Evolutionary conservation across 2,113 vertebrate genomes (phyloP), one percentile per base, ranked within the genome.

Genomic region (Nycticebus coucang): DNA sequence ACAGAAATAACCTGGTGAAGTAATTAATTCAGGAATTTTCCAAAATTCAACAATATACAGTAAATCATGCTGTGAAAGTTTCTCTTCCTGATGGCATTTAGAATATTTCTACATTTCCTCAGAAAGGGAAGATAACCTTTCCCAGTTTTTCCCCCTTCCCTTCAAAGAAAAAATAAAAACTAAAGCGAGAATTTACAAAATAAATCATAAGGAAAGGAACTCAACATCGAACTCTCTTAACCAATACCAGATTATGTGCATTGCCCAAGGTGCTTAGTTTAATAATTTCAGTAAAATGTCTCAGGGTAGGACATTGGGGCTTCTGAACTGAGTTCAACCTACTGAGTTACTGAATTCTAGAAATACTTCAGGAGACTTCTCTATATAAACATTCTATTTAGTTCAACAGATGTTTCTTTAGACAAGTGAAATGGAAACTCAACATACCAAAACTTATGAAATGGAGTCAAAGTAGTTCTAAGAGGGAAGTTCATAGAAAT

Each of bases 61-160:
- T 97, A 75, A 69, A 88, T 96, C 75, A 93, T 14, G 37, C 13
- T 69, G 41, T 84, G 89, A 97, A 96, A 89, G 22, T 55, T 79
- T 89, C 41, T 55, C 22, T 97, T 97, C 57, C 83, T 74, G 75
- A 53, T 24, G 18, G 26, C 33, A n/a, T 60, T 69, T 69, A 87
- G 83, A 59, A 75, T 75, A 79, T 91, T 91, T 89, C 74, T 82
- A 96, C 90, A 85, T 89, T 87, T 95, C 79, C 68, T 93, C 74
- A 74, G 90, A 78, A 24, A n/a, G n/a, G 26, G 17, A 75, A 79
- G 77, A 57, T 3, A 19, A 37, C 11, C 26, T 55, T 35, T 85
- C 53, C 71, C 18, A 93, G n/a, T 30, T 72, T 57, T n/a, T 79
- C 4, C 21, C 41, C 57, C 14, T 4, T 77, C 45, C 35, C 35